Percentiles rank a stretch among this genome's conserved stretches.
These are phyloP conservation scores for Mythimna albipuncta DNA, from an alignment of 2,888 invertebrate species.

Conservation along the genomic window DNA sequence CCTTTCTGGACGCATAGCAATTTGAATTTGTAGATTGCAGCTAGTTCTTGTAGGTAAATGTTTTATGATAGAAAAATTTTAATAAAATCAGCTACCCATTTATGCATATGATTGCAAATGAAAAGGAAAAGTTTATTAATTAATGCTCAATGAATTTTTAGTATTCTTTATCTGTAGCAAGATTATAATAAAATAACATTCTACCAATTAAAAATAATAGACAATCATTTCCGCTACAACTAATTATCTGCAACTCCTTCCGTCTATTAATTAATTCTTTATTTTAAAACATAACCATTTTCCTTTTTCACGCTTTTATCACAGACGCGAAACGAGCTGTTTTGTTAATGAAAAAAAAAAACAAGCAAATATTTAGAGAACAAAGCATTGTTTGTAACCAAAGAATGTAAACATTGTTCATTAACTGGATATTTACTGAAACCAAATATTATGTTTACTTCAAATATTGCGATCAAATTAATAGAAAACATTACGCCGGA, in stretches of 20 bases:
- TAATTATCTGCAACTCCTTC: conserved; percentile 3
- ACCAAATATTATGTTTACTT: conserved; percentile 25
- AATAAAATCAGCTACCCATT: not conserved
- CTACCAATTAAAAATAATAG: not conserved
- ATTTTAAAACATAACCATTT: conserved; percentile 16
- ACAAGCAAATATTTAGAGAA: conserved; percentile 13
- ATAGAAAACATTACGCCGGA: conserved; percentile 28
- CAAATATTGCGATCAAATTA: conserved; percentile 13
- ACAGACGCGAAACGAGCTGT: conserved; percentile 5
- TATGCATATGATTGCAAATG: not conserved
- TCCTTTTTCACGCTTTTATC: conserved; percentile 21
- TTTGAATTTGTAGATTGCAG: not conserved
- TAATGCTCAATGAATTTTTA: not conserved
- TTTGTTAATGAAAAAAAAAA: conserved; percentile 19
- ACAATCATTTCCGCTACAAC: not conserved
- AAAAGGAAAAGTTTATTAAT: not conserved
- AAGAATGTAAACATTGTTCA: conserved; percentile 17
- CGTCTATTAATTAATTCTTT: conserved; percentile 4
- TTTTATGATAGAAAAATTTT: not conserved
- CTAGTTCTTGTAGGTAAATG: not conserved
- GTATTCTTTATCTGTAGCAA: not conserved
- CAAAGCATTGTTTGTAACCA: conserved; percentile 24
- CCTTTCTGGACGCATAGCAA: not conserved
- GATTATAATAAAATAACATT: not conserved
- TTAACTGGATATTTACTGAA: conserved; percentile 26